Evolutionary conservation across 2,888 invertebrate genomes (phyloP).

Genomic region (Petrophora chlorosata): DNA sequence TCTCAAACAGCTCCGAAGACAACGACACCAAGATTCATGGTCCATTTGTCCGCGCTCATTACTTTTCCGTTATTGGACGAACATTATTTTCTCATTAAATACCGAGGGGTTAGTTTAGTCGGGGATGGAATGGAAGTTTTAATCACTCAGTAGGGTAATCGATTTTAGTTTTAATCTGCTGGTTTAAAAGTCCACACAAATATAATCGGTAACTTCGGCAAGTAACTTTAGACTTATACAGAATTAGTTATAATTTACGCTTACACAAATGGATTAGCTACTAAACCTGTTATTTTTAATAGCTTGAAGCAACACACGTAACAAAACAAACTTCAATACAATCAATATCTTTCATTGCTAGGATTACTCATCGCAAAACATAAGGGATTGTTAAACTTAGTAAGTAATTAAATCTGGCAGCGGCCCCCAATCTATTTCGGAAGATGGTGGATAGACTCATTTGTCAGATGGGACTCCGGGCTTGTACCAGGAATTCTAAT

Average conservation of each 20-base stretch:
- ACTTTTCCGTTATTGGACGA: conserved; percentile 42
- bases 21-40: conserved; percentile 37
- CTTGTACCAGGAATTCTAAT: conserved; percentile 65
- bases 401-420: conserved; percentile 7
- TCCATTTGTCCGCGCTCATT: conserved; percentile 40
- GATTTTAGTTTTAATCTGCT: neutral
- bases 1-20: conserved; percentile 25
- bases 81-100: conserved; percentile 48
- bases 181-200: no score
- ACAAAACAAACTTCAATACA: no score
- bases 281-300: no score
- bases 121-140: conserved; percentile 12
- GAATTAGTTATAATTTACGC: no score
- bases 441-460: conserved; percentile 58
- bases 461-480: conserved; percentile 57
- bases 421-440: conserved; percentile 25
- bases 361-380: no score
- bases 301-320: no score
- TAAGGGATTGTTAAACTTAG: neutral
- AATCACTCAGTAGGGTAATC: neutral
- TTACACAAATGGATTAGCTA: no score
- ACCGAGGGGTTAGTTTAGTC: conserved; percentile 39
- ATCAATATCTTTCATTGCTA: no score
- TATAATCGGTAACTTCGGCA: no score
- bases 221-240: no score